Base-by-base conservation (phyloP, 2,888 invertebrate species). In the Cactoblastis cactorum region DNA sequence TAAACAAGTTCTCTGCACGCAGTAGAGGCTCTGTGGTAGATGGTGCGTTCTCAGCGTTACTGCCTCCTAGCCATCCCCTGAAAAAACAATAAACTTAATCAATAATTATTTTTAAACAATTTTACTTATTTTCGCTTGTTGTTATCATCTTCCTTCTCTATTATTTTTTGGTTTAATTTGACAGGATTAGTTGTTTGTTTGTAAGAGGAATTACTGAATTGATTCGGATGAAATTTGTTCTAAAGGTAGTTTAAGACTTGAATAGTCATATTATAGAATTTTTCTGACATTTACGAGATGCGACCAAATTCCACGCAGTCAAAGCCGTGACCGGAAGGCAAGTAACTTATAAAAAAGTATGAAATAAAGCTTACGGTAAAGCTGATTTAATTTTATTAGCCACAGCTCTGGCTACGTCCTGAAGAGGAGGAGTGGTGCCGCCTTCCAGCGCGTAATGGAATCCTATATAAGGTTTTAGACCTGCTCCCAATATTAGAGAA, bases 371-470 rank as follows among this genome's bases (percentile, higher is more conserved):
- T 93, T 71, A 95, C 95, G 95, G 94, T 61, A 95, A 83, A 39
- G 94, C 94, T 43, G 93, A 94, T 74, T 96, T 95, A 19, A 97
- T 90, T 90, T 96, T 97, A 71, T 93, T 95, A 1, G 97, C 97
- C 46, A 98, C 95, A 49, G 96, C 97, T 74, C 95, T 94, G 0
- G 97, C 97, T n/a, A 98, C 96, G 75, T 98, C 97, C 47, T 96
- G 94, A 11, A 98, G 86, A 0, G 96, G 95, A 24, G 95, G 95
- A 14, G 94, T 90, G 6, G 79, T 83, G 49, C 94, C 94, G 17
- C 97, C 97, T 91, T 98, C 98, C 49, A 96, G 89, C 4, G 96
- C 97, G 80, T 95, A 95, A 80, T 97, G 97, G 80, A 97, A 97
- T 1, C 96, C 96, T 53, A 97, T 76, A 80, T 94, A 98, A 0